Percentiles rank a stretch among this genome's conserved stretches.
phyloP scores from a whole-genome alignment of 2,888 invertebrate species.

The Epiblema foenella region DNA sequence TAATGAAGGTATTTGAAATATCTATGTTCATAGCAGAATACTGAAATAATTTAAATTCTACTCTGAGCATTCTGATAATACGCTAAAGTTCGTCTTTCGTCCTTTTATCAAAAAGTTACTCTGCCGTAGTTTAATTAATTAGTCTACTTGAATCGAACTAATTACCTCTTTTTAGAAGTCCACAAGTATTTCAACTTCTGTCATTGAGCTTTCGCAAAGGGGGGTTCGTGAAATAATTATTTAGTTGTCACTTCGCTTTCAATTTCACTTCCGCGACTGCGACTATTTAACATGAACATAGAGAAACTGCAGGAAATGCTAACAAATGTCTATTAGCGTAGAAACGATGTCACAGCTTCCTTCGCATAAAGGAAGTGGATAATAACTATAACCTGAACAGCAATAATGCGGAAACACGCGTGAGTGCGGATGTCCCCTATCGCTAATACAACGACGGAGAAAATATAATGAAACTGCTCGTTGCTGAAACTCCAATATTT shows the following conservation, averaged over 20 bases:
- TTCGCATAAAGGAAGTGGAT: slow-evolving; percentile 35
- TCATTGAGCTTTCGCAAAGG: slow-evolving; percentile 10
- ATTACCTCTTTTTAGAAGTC: slow-evolving; percentile 33
- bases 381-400: slow-evolving; percentile 43
- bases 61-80: slow-evolving; percentile 17
- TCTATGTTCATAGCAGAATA: slow-evolving; percentile 21
- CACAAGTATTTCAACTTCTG: slow-evolving; percentile 21
- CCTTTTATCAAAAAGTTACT: slow-evolving; percentile 38
- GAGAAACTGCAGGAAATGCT: slow-evolving; percentile 40
- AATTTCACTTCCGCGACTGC: slow-evolving; percentile 11
- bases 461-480: slow-evolving; percentile 46
- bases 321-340: slow-evolving; percentile 45
- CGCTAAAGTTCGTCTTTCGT: slow-evolving; percentile 29
- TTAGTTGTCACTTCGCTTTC: slow-evolving; percentile 5
- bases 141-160: slow-evolving; percentile 32
- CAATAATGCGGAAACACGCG: slow-evolving; percentile 42
- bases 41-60: slow-evolving; percentile 25
- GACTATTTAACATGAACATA: slow-evolving; percentile 21
- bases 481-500: slow-evolving; percentile 44
- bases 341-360: slow-evolving; percentile 43
- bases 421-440: slow-evolving; percentile 41
- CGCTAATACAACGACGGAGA: slow-evolving; percentile 37
- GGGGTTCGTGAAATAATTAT: slow-evolving; percentile 6
- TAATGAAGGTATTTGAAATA: slow-evolving; percentile 13
- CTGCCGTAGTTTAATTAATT: slow-evolving; percentile 41